Percentiles rank a stretch among this genome's conserved stretches.
Conservation (phyloP, 2,113 vertebrate genomes). For the Lethenteron reissneri region DNA sequence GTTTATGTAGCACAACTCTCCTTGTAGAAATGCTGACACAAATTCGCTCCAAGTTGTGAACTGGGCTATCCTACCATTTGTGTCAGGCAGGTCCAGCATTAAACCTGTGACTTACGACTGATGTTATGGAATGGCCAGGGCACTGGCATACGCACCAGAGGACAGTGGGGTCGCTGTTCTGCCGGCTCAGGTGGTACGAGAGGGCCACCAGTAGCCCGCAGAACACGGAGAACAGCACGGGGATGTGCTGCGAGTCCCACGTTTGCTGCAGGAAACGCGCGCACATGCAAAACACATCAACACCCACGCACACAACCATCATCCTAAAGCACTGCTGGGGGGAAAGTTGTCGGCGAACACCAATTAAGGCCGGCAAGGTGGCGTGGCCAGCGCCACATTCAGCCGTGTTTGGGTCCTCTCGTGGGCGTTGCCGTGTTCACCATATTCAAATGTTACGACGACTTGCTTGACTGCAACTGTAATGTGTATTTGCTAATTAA, state of each 20-base stretch:
- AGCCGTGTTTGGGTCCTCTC: no score
- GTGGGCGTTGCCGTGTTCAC: no score
- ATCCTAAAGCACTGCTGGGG: constrained; percentile 6
- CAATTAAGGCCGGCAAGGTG: no score
- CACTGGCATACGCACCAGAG: constrained; percentile 39
- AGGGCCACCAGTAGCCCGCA: constrained; percentile 72
- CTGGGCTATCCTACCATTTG: no score
- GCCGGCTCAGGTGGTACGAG: constrained; percentile 82
- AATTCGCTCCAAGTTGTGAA: no score
- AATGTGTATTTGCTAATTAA: no score
- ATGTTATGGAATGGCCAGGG: not conserved
- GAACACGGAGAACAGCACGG: constrained; percentile 73
- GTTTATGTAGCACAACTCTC: not conserved
- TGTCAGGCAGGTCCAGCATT: no score
- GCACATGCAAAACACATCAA: constrained; percentile 13
- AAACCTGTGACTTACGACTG: no score
- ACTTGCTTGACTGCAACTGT: no score
- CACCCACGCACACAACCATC: constrained; percentile 9
- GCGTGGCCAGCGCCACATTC: no score
- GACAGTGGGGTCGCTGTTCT: constrained; percentile 76
- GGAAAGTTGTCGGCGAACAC: no score
- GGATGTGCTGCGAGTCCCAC: constrained; percentile 82
- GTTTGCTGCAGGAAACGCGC: constrained; percentile 37
- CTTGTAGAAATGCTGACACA: not conserved
- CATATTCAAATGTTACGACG: no score